phyloP scores from a whole-genome alignment of 2,113 vertebrate species.

The Hydropotes inermis region DNA sequence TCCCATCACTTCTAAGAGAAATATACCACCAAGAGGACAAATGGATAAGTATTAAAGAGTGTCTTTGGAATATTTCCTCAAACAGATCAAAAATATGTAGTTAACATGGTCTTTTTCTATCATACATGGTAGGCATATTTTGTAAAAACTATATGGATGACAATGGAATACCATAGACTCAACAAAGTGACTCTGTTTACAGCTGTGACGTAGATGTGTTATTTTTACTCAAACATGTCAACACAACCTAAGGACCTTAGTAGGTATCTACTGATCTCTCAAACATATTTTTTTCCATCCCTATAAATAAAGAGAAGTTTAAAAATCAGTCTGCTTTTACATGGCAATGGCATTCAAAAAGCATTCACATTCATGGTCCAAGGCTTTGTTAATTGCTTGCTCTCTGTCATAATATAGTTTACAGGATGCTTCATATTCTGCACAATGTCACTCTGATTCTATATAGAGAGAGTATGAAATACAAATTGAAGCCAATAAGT shows the following conservation, averaged over 20 bases:
- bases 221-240: neutral
- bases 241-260: neutral
- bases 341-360: neutral
- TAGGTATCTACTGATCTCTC: neutral
- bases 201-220: neutral
- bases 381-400: neutral
- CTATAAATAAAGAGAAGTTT: neutral
- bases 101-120: neutral
- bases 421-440: neutral
- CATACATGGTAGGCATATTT: neutral
- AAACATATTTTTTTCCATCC: neutral
- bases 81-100: neutral
- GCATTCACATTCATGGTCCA: neutral
- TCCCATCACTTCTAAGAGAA: neutral
- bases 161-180: neutral
- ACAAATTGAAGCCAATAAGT: neutral
- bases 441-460: neutral
- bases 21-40: neutral
- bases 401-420: neutral
- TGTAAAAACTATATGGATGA: neutral
- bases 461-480: neutral
- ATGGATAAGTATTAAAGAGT: neutral
- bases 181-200: neutral
- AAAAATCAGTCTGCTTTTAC: neutral
- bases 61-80: neutral